Conservation (phyloP, 2,797 vertebrate genomes). For the Sphaeramia orbicularis region DNA sequence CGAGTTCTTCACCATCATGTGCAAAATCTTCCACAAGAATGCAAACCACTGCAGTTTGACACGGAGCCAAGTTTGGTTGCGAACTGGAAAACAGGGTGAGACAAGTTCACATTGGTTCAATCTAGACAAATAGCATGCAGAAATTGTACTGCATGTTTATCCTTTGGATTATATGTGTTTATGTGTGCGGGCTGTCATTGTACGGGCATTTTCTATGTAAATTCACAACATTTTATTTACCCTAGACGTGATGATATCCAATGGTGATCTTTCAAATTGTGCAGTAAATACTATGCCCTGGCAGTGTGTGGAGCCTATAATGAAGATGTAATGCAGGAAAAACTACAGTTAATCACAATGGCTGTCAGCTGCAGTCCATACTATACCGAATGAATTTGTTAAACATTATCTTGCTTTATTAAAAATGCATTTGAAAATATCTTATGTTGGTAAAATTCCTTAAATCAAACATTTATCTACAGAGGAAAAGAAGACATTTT, state of each 20-base stretch:
- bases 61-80: constrained; percentile 47
- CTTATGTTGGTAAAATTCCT: background rate
- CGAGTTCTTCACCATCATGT: constrained; percentile 64
- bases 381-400: background rate
- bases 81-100: constrained; percentile 57
- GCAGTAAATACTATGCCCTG: background rate
- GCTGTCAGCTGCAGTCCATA: background rate
- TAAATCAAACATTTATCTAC: background rate
- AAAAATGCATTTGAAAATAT: background rate
- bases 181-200: constrained; percentile 11
- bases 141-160: constrained; percentile 22
- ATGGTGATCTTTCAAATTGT: constrained; percentile 8
- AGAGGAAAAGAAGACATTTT: constrained; percentile 24
- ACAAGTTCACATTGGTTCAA: constrained; percentile 62
- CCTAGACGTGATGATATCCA: constrained; percentile 13
- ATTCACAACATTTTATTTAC: constrained; percentile 1
- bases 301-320: background rate
- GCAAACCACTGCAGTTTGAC: constrained; percentile 67
- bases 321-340: background rate
- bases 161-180: constrained; percentile 32
- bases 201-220: constrained; percentile 1
- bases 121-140: constrained; percentile 58
- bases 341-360: background rate
- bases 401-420: background rate
- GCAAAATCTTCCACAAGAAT: constrained; percentile 70